Evolutionary conservation across 2,888 invertebrate genomes (phyloP), one percentile per base, ranked within the genome.

Genomic region (Boloria euphrosyne): DNA sequence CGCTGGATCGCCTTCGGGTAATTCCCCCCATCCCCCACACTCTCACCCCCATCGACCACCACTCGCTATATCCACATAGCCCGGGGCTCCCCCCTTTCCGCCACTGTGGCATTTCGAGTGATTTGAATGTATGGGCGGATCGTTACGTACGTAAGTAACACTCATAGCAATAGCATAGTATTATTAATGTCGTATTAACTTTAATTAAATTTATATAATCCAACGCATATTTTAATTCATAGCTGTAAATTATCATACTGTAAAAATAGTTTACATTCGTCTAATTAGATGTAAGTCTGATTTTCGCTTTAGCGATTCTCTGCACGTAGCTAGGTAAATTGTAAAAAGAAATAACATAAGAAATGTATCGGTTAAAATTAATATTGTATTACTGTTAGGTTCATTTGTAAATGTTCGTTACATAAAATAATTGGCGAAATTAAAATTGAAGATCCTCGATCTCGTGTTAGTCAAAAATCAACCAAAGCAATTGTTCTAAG

Each of bases 61-160:
- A 0, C 84, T 91, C 22, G 90, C 90, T 4, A 86, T 90, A 68
- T 85, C 89, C 76, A 91, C 91, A 86, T 91, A 91, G 91, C 90
- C 87, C 67, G 75, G 78, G 79, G 77, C 73, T 57, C 83, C 85
- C 70, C 85, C 83, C 5, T 85, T 84, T 67, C 87, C 87, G 38
- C 86, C 89, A 65, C 82, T 86, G 57, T 90, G 89, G 90, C 79
- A 82, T 67, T 88, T 82, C 71, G 74, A 85, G 72, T 88, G 62
- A 70, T 22, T 43, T 65, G 47, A 22, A 44, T n/a, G 27, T 61
- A 31, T 27, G 27, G 47, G 4, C 27, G 38, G 54, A 52, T 51
- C 18, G 62, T 47, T 62, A 57, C 65, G 62, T 70, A 68, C 70
- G 70, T 70, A 68, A 70, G 70, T 65, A 46, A 53, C 69, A 59